These are phyloP conservation scores for Ondatra zibethicus DNA, from an alignment of 2,113 vertebrate species.

Conservation along the genomic window DNA sequence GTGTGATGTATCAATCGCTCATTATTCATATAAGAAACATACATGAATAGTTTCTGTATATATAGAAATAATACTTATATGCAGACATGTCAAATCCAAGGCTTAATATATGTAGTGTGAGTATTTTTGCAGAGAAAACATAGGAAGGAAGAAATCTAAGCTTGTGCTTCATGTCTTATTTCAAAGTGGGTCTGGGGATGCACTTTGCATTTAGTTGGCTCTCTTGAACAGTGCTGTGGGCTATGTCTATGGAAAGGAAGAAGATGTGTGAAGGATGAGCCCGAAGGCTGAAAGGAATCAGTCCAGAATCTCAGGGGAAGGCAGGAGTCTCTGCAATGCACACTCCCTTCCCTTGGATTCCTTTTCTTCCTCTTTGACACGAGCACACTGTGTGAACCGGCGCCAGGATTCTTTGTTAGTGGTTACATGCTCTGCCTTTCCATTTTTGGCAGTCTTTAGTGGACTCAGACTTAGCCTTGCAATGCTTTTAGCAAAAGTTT, in stretches of 20 bases:
- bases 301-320: not conserved
- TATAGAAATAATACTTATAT: not conserved
- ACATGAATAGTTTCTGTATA: slow-evolving; percentile 8
- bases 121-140: slow-evolving; percentile 60
- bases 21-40: slow-evolving; percentile 10
- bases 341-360: not conserved
- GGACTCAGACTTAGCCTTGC: not conserved
- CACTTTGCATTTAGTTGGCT: not conserved
- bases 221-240: not conserved
- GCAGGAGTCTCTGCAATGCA: not conserved
- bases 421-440: slow-evolving; percentile 5
- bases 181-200: slow-evolving; percentile 41
- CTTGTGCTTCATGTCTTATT: slow-evolving; percentile 6
- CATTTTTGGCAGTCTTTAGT: slow-evolving; percentile 39
- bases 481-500: not conserved
- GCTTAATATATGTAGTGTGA: slow-evolving; percentile 47
- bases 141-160: slow-evolving; percentile 50
- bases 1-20: not conserved
- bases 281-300: not conserved
- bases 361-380: not conserved
- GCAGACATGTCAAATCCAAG: slow-evolving; percentile 29
- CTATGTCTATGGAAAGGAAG: not conserved
- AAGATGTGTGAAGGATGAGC: not conserved
- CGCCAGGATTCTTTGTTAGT: slow-evolving; percentile 20
- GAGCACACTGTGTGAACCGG: not conserved